Evolutionary conservation across 2,888 invertebrate species (phyloP).

Genomic region (Steromphala cineraria): DNA sequence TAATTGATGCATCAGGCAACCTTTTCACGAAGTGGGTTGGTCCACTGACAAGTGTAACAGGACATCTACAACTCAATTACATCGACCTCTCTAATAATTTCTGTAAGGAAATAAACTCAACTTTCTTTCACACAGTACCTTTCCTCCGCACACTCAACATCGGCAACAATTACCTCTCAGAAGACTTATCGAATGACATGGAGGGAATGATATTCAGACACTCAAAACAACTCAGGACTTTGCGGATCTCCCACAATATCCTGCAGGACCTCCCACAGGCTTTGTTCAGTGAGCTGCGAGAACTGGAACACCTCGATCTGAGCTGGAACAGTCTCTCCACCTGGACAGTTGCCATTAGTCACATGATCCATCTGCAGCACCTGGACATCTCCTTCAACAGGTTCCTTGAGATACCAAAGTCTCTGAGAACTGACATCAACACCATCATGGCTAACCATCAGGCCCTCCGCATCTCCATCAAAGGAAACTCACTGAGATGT

Average conservation of each 20-base stretch:
- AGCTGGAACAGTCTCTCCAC: slow-evolving; percentile 26
- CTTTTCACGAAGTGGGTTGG: slow-evolving; percentile 28
- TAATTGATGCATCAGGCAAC: slow-evolving; percentile 24
- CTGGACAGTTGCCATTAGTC: slow-evolving; percentile 22
- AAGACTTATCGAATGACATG: not conserved
- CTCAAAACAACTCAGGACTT: not conserved
- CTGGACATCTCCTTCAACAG: slow-evolving; percentile 30
- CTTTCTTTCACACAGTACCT: not conserved
- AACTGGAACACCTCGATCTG: slow-evolving; percentile 24
- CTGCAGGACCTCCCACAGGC: slow-evolving; percentile 21
- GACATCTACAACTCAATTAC: slow-evolving; percentile 2
- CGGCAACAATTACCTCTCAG: slow-evolving; percentile 26
- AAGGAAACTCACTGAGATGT: not conserved
- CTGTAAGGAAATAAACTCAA: not conserved
- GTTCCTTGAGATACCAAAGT: not conserved
- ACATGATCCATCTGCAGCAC: not conserved
- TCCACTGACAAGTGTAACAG: slow-evolving; percentile 16
- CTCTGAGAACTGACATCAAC: not conserved
- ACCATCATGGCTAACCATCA: not conserved
- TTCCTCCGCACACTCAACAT: slow-evolving; percentile 21
- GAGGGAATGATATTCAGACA: slow-evolving; percentile 29
- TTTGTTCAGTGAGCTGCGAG: slow-evolving; percentile 20
- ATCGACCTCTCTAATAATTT: slow-evolving; percentile 30
- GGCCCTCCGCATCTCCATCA: not conserved
- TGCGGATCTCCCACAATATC: slow-evolving; percentile 26